Evolutionary conservation across 2,113 vertebrate species (phyloP).

Genomic region (Periophthalmus modestus): DNA sequence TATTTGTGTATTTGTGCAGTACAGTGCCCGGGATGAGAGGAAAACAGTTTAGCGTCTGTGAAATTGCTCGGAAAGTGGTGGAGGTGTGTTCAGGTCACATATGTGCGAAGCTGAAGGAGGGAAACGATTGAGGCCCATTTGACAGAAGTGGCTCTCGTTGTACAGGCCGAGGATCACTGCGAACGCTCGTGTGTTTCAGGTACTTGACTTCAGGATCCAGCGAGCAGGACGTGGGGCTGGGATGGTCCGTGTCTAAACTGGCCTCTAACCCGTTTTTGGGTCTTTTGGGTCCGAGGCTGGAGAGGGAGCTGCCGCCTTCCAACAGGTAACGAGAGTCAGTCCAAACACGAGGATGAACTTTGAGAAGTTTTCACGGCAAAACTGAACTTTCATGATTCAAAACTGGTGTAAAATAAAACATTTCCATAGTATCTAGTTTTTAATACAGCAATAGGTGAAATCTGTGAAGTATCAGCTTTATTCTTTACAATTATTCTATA

Average conservation of each 20-base stretch:
- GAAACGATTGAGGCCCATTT: slow-evolving; percentile 20
- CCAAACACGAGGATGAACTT: no score
- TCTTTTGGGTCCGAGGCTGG: slow-evolving; percentile 59
- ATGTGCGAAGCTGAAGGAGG: slow-evolving; percentile 21
- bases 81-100: slow-evolving; percentile 9
- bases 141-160: slow-evolving; percentile 35
- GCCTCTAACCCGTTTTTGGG: slow-evolving; percentile 68
- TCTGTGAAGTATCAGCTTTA: no score
- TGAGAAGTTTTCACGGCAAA: no score
- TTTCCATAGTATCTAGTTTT: no score
- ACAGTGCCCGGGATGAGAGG: neutral
- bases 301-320: slow-evolving; percentile 55
- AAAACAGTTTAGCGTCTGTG: slow-evolving; percentile 6
- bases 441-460: no score
- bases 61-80: neutral
- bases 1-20: neutral
- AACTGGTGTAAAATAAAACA: no score
- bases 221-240: slow-evolving; percentile 65
- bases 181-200: slow-evolving; percentile 65
- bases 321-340: slow-evolving; percentile 70
- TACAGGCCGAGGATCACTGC: slow-evolving; percentile 13
- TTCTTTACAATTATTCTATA: no score
- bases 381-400: no score
- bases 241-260: slow-evolving; percentile 71
- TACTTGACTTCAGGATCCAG: slow-evolving; percentile 66